Evolutionary conservation across 2,888 invertebrate species (phyloP).

Genomic region (Dasysyrphus albostriatus): DNA sequence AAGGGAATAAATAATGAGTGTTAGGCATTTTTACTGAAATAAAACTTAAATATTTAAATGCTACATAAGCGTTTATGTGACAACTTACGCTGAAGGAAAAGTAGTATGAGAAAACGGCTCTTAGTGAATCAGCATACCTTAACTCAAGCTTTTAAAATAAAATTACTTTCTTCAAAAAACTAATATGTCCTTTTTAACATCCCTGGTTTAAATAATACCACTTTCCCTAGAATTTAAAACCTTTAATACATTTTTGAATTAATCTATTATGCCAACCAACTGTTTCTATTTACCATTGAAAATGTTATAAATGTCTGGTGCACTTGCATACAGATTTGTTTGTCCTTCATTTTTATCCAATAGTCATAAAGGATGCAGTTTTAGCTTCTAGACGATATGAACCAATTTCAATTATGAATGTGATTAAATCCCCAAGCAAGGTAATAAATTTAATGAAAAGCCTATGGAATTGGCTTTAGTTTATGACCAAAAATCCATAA

Average conservation of each 20-base stretch:
- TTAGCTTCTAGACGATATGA: constrained; percentile 12
- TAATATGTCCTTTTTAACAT: neutral
- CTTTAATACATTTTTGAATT: neutral
- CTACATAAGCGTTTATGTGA: too few species aligned
- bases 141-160: too few species aligned
- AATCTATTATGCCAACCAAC: neutral
- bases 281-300: neutral
- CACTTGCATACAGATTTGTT: neutral
- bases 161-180: too few species aligned
- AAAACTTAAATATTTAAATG: too few species aligned
- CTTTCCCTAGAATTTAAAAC: neutral
- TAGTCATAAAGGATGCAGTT: neutral
- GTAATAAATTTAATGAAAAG: constrained; percentile 59
- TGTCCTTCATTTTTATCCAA: neutral
- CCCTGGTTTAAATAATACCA: neutral
- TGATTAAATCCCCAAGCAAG: constrained; percentile 52
- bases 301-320: neutral
- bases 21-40: too few species aligned
- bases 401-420: constrained; percentile 63
- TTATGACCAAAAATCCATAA: constrained; percentile 41
- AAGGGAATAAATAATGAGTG: too few species aligned
- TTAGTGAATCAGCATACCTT: too few species aligned
- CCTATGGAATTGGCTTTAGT: constrained; percentile 42
- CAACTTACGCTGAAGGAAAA: too few species aligned
- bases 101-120: too few species aligned